Percentiles rank a stretch among this genome's conserved stretches.
phyloP scores from a whole-genome alignment of 2,888 invertebrate genomes.

The Calameuta idolon region DNA sequence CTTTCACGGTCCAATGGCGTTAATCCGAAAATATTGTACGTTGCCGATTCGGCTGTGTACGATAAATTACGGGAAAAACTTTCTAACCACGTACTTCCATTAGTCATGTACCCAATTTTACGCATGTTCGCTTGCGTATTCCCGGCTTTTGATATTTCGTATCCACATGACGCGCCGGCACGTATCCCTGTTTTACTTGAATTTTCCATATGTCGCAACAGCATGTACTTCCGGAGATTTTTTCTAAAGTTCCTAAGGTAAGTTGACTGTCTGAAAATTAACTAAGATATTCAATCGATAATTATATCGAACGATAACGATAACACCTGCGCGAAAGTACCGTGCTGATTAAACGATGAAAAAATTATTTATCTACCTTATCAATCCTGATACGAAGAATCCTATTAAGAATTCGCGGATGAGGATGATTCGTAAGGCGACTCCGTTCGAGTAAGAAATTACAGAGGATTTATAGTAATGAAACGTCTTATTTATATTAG shows the following conservation, averaged over 20 bases:
- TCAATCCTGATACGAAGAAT: no score
- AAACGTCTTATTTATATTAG: slow-evolving; percentile 46
- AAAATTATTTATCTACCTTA: no score
- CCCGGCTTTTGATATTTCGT: background rate
- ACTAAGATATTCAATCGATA: no score
- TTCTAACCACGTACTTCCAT: slow-evolving; percentile 57
- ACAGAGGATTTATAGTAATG: slow-evolving; percentile 48
- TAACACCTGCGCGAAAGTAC: no score
- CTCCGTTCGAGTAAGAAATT: slow-evolving; percentile 24
- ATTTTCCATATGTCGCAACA: slow-evolving; percentile 22
- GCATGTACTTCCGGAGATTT: background rate
- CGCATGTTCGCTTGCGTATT: background rate
- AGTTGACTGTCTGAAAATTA: no score
- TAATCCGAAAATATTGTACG: no score
- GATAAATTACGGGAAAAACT: slow-evolving; percentile 52
- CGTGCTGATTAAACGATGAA: no score
- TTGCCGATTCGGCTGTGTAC: background rate
- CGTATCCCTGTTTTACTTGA: slow-evolving; percentile 28
- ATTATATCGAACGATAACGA: no score
- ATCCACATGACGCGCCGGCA: slow-evolving; percentile 10
- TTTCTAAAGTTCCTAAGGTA: no score
- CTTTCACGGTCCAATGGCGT: no score
- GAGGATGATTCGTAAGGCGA: no score
- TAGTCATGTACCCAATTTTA: slow-evolving; percentile 45
- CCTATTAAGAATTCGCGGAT: no score